These are phyloP conservation scores for Minunthozetes semirufus DNA, from an alignment of 2,888 invertebrate genomes.

Conservation along the genomic window DNA sequence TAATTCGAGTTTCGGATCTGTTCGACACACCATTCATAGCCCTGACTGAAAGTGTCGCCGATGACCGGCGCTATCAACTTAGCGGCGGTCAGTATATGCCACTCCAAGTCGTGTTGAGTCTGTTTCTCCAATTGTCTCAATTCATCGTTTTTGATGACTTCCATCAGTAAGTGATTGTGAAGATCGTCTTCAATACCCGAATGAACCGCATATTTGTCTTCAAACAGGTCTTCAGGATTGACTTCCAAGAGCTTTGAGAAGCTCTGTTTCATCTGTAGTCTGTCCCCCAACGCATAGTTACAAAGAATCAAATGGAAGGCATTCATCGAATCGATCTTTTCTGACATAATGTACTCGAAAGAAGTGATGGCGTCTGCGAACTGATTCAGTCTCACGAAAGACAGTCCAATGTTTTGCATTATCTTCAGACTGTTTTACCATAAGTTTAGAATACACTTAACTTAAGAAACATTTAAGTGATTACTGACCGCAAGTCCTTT, in stretches of 20 bases:
- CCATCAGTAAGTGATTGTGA: slow-evolving; percentile 44
- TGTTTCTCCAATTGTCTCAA: slow-evolving; percentile 65
- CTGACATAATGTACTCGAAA: slow-evolving; percentile 96
- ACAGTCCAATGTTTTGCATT: slow-evolving; percentile 93
- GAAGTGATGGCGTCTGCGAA: slow-evolving; percentile 92
- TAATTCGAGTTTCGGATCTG: slow-evolving; percentile 78
- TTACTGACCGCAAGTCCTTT: slow-evolving; percentile 70
- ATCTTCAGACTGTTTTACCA: slow-evolving; percentile 65
- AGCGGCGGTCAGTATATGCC: slow-evolving; percentile 73
- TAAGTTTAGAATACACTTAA: neutral
- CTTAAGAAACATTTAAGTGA: slow-evolving; percentile 2
- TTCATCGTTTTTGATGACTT: slow-evolving; percentile 69
- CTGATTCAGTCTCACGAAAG: slow-evolving; percentile 91
- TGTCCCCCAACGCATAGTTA: slow-evolving; percentile 79
- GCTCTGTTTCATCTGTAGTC: slow-evolving; percentile 84
- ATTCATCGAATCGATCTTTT: slow-evolving; percentile 64
- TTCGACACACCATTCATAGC: slow-evolving; percentile 73
- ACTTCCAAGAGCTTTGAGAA: slow-evolving; percentile 84
- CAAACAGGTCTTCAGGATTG: slow-evolving; percentile 58
- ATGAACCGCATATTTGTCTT: slow-evolving; percentile 47
- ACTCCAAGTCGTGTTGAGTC: slow-evolving; percentile 66
- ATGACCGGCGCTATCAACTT: slow-evolving; percentile 81
- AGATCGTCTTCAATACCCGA: slow-evolving; percentile 22
- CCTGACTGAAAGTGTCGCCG: slow-evolving; percentile 55
- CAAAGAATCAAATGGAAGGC: slow-evolving; percentile 84